Conservation (phyloP, 2,797 vertebrate genomes). For the Pterois miles region DNA sequence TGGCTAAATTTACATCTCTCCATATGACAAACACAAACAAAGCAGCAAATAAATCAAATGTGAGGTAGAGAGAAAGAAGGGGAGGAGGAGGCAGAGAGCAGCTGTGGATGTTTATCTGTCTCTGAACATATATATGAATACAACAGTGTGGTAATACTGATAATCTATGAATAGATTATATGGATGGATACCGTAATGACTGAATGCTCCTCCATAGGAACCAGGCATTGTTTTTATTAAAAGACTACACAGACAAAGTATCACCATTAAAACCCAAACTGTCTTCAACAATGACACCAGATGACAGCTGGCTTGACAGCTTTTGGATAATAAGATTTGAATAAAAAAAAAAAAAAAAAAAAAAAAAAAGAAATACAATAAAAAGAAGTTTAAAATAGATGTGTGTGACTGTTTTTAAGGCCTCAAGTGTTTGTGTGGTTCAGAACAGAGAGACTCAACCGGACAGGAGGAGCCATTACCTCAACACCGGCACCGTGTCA, state of each 20-base stretch:
- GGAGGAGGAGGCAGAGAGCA: constrained; percentile 21
- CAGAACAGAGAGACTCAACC: constrained; percentile 25
- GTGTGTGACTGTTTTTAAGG: constrained; percentile 11
- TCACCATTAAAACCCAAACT: constrained; percentile 3
- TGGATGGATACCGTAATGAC: constrained; percentile 19
- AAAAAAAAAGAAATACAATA: neutral
- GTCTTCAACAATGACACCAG: constrained; percentile 6
- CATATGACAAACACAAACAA: constrained; percentile 83
- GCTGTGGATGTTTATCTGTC: constrained; percentile 51
- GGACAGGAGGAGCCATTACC: constrained; percentile 50
- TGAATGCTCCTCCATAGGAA: constrained; percentile 1
- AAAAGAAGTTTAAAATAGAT: constrained; percentile 15
- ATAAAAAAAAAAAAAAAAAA: neutral
- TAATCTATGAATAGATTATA: constrained; percentile 48
- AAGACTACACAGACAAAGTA: constrained; percentile 7
- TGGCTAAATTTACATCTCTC: constrained; percentile 82
- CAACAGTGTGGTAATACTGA: constrained; percentile 27
- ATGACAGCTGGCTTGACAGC: constrained; percentile 20
- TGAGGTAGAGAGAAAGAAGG: constrained; percentile 38
- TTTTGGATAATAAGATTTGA: constrained; percentile 7
- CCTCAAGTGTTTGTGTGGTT: constrained; percentile 5
- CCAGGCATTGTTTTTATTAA: constrained; percentile 21
- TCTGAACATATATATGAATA: constrained; percentile 51
- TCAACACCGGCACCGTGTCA: constrained; percentile 41
- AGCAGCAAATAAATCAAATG: constrained; percentile 80